Evolutionary conservation across 2,113 vertebrate species (phyloP).

Genomic region (Upupa epops): DNA sequence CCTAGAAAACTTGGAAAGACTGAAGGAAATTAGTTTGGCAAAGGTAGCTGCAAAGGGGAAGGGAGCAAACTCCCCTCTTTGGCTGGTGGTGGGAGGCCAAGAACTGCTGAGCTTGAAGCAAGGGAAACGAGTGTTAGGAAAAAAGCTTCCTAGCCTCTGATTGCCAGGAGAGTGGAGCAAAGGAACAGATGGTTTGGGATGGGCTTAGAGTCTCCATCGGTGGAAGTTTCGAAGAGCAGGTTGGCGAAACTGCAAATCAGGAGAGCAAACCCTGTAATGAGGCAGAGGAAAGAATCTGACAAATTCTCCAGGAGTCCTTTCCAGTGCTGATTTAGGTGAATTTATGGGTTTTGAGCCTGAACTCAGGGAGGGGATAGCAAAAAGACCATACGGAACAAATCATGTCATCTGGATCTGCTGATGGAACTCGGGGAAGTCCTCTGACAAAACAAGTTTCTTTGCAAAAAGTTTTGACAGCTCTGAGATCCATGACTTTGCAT

Average conservation of each 20-base stretch:
- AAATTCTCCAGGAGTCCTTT: constrained; percentile 10
- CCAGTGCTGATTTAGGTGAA: not conserved
- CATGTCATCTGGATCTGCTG: not conserved
- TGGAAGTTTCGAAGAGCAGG: constrained; percentile 6
- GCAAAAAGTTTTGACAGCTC: not conserved
- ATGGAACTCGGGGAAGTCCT: not conserved
- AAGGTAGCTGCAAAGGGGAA: not conserved
- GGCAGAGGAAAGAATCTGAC: constrained; percentile 38
- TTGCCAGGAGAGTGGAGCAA: not conserved
- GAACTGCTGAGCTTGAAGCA: not conserved
- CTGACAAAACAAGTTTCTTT: not conserved
- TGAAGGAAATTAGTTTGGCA: not conserved
- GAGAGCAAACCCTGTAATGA: not conserved
- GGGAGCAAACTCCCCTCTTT: not conserved
- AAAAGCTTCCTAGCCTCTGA: not conserved
- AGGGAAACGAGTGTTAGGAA: constrained; percentile 11
- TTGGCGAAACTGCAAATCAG: not conserved
- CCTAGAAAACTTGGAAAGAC: not conserved
- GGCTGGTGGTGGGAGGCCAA: not conserved
- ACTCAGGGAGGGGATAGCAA: not conserved
- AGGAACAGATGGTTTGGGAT: constrained; percentile 32
- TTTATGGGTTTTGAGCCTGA: not conserved
- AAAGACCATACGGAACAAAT: not conserved
- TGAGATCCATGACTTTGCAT: not conserved
- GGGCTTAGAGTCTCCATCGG: not conserved